phyloP scores from a whole-genome alignment of 1,140 invertebrate species.

The Paraescarpia echinospica region DNA sequence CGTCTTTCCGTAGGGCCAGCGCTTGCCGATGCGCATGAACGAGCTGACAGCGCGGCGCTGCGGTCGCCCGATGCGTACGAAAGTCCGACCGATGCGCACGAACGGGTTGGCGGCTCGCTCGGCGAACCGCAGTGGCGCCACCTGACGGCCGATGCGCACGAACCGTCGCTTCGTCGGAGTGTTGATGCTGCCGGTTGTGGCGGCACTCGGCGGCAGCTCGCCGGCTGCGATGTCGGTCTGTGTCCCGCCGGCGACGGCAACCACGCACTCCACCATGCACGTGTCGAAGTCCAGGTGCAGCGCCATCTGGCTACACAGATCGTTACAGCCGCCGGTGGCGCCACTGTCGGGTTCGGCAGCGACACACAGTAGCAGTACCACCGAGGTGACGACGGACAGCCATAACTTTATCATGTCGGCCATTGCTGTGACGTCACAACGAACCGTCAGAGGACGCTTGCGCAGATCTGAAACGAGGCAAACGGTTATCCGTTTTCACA shows the following conservation, averaged over 20 bases:
- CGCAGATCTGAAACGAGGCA: neutral
- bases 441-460: neutral
- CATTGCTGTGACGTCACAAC: conserved; percentile 3
- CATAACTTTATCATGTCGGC: neutral
- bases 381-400: neutral
- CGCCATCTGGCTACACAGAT: neutral
- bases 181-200: neutral
- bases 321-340: neutral
- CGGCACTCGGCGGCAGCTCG: too few species aligned
- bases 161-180: neutral
- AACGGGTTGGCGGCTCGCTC: neutral
- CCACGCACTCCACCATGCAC: neutral
- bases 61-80: too few species aligned
- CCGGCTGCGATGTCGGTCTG: neutral
- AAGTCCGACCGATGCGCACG: neutral
- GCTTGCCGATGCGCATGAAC: neutral
- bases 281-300: neutral
- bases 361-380: neutral
- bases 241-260: neutral
- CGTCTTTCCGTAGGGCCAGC: neutral
- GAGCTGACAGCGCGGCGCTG: neutral
- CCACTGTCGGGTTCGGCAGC: neutral
- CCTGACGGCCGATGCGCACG: neutral
- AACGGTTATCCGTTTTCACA: neutral
- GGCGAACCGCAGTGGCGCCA: neutral